Evolutionary conservation across 2,888 invertebrate species (phyloP).

Genomic region (Mallateleia sp.): DNA sequence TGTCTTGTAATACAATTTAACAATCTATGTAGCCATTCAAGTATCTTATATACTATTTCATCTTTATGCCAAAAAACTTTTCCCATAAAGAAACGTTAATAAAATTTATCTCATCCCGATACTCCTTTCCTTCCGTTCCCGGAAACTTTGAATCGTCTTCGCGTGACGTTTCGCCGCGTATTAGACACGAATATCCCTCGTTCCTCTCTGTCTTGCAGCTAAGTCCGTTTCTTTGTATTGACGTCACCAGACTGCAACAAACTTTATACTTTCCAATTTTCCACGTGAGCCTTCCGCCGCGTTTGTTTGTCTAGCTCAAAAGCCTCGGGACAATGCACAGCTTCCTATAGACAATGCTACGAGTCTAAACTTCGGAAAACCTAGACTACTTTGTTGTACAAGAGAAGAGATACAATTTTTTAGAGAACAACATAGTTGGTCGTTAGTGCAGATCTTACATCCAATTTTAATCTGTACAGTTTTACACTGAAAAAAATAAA

Average conservation of each 20-base stretch:
- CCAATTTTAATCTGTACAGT: no score
- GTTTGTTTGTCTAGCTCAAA: conserved; percentile 59
- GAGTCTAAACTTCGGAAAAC: conserved; percentile 49
- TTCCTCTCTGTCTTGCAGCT: background rate
- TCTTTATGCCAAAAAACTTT: background rate
- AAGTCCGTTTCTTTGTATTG: conserved; percentile 48
- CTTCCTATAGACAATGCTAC: conserved; percentile 33
- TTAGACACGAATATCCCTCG: conserved; percentile 2
- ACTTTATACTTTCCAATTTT: conserved; percentile 67
- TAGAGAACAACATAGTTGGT: background rate
- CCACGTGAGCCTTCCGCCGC: conserved; percentile 47
- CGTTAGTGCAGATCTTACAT: background rate
- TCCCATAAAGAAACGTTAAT: conserved; percentile 7
- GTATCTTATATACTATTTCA: background rate
- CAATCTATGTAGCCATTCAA: background rate
- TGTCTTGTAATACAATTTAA: background rate
- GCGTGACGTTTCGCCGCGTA: conserved; percentile 37
- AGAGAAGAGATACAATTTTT: conserved; percentile 15
- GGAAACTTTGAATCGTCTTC: conserved; percentile 41
- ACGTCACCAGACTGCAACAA: conserved; percentile 60
- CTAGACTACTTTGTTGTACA: conserved; percentile 49
- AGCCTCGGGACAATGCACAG: conserved; percentile 39
- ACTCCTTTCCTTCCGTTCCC: conserved; percentile 12
- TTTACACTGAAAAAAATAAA: no score
- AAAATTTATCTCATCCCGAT: conserved; percentile 19